phyloP scores from a whole-genome alignment of 2,113 vertebrate species.

The Jacana jacana region DNA sequence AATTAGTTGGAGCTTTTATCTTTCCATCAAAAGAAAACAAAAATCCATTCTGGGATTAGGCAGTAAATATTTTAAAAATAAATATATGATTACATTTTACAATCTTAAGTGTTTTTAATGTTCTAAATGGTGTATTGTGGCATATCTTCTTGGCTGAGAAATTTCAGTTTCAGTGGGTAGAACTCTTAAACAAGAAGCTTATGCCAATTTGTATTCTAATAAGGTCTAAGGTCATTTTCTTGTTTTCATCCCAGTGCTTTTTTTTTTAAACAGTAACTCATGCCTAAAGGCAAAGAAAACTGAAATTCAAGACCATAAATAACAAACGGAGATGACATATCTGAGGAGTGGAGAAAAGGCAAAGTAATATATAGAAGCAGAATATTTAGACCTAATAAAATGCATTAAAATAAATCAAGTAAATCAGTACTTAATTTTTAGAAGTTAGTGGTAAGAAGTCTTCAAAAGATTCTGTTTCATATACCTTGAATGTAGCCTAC shows the following conservation, averaged over 20 bases:
- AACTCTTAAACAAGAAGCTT: background rate
- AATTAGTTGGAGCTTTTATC: background rate
- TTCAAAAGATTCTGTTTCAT: background rate
- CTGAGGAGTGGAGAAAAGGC: background rate
- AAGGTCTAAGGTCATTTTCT: background rate
- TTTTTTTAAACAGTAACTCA: background rate
- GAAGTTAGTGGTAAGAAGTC: background rate
- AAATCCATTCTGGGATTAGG: background rate
- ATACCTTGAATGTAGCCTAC: background rate
- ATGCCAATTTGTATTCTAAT: background rate
- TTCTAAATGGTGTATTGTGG: background rate
- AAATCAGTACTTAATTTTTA: background rate
- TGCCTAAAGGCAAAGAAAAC: background rate
- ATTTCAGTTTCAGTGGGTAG: background rate
- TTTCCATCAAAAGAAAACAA: background rate
- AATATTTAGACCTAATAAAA: background rate
- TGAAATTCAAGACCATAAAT: background rate
- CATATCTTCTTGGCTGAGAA: background rate
- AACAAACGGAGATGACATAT: background rate
- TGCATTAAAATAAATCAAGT: background rate
- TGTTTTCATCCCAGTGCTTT: background rate
- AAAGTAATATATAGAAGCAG: background rate
- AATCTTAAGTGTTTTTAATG: background rate
- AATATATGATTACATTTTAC: background rate
- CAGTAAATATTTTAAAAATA: background rate